These are phyloP conservation scores for Ptychoptera albimana DNA, from an alignment of 2,888 invertebrate species.

Conservation along the genomic window DNA sequence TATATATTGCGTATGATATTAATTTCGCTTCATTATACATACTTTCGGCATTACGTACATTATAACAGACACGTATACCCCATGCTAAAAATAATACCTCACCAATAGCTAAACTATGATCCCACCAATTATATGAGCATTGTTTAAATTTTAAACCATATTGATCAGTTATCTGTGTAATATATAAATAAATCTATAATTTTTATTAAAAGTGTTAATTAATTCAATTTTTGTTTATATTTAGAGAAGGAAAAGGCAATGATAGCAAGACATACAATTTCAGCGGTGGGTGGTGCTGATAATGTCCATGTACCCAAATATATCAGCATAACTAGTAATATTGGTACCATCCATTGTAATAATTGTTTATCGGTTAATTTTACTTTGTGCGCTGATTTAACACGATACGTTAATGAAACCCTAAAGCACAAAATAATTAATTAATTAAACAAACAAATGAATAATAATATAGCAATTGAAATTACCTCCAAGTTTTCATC, in stretches of 20 bases:
- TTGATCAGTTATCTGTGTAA: slow-evolving; percentile 48
- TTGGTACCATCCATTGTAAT: slow-evolving; percentile 84
- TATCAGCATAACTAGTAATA: slow-evolving; percentile 74
- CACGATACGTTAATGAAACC: slow-evolving; percentile 81
- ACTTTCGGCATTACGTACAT: slow-evolving; percentile 79
- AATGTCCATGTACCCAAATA: slow-evolving; percentile 84
- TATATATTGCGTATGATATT: slow-evolving; percentile 89
- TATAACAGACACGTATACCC: slow-evolving; percentile 75
- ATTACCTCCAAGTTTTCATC: slow-evolving; percentile 87
- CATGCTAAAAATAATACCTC: slow-evolving; percentile 58
- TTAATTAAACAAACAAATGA: neutral
- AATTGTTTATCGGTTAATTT: slow-evolving; percentile 85
- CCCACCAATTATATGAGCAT: slow-evolving; percentile 89
- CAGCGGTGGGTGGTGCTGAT: slow-evolving; percentile 68
- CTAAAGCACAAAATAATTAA: slow-evolving; percentile 41
- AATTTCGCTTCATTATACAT: slow-evolving; percentile 84
- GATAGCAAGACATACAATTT: slow-evolving; percentile 36
- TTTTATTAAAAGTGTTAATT: neutral
- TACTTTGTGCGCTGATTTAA: slow-evolving; percentile 84
- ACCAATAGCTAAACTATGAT: slow-evolving; percentile 83
- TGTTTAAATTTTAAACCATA: slow-evolving; percentile 70
- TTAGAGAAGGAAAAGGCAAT: neutral
- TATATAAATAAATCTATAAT: neutral
- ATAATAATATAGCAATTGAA: neutral
- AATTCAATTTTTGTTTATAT: no score